Evolutionary conservation across 1,140 invertebrate species (phyloP), one percentile per base, ranked within the genome.

Genomic region (Bombus waltoni): DNA sequence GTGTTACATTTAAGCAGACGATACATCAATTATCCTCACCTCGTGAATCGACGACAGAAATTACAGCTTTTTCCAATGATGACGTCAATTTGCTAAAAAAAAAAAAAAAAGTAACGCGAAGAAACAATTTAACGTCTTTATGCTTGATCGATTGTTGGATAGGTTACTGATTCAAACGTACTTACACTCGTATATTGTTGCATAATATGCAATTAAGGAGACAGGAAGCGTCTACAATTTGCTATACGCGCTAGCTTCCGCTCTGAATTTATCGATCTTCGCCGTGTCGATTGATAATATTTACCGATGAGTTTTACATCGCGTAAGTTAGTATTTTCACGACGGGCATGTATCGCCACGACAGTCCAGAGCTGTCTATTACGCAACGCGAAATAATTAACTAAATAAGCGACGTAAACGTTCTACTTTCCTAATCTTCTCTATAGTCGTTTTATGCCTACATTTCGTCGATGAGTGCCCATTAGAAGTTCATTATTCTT

Each of bases 341-440:
- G 81, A 53, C 73, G 11, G 2, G 13, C 65, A 42, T 65, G 32
- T 11, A 66, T 40, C 72, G 76, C n/a, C 53, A 65, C 70, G 62
- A 79, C 53, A 79, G 38, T 38, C 22, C 9, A 70, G 42, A 70
- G 44, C 38, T 42, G 59, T 10, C 53, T 65, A 80, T 89, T 75
- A 62, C 42, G 70, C 76, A 88, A 86, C 72, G 79, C 53, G 40
- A 32, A 65, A 81, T 79, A 85, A 87, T 90, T 84, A 87, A 68
- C 77, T 44, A 70, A 85, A 85, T 87, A 62, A 66, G 35, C 40
- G 84, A 47, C 44, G 70, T 80, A 83, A 91, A 89, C 53, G 89
- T 83, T 85, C 85, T 42, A 91, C 72, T 91, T 91, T 90, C 71
- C 79, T 91, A 90, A 91, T 91, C 87, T 90, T 44, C 42, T 32